A percentile compares a stretch with the other conserved stretches of the same genome.
Evolutionary conservation across 2,113 vertebrate genomes (phyloP).

Genomic region (Rhea americana): DNA sequence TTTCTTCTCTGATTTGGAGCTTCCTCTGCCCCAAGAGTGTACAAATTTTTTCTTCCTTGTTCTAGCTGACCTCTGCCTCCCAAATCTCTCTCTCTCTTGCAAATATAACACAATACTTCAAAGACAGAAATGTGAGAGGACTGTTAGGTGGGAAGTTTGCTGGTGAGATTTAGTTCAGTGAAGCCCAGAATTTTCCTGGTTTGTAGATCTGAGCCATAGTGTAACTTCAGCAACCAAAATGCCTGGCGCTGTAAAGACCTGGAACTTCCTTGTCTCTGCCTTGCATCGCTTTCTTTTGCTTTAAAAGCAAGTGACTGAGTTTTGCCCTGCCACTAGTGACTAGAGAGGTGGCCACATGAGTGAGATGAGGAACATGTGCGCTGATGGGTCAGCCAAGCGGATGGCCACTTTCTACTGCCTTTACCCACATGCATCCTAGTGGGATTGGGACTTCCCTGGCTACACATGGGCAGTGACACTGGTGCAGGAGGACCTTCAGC

Average conservation of each 20-base stretch:
- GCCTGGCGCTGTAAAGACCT: background rate
- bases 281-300: background rate
- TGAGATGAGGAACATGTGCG: background rate
- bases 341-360: slow-evolving; percentile 5
- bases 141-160: background rate
- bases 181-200: background rate
- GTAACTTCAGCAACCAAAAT: background rate
- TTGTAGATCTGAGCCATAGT: background rate
- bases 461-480: background rate
- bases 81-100: background rate
- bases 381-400: slow-evolving; percentile 16
- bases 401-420: slow-evolving; percentile 1
- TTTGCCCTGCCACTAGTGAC: background rate
- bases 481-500: background rate
- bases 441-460: background rate
- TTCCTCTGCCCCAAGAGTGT: fast-evolving
- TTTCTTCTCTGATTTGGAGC: background rate
- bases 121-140: background rate
- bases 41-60: background rate
- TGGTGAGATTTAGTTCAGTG: background rate
- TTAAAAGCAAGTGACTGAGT: background rate
- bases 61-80: background rate
- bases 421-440: background rate
- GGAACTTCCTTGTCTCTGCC: background rate
- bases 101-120: background rate